phyloP scores from a whole-genome alignment of 2,113 vertebrate genomes.

The Lepus timidus region DNA sequence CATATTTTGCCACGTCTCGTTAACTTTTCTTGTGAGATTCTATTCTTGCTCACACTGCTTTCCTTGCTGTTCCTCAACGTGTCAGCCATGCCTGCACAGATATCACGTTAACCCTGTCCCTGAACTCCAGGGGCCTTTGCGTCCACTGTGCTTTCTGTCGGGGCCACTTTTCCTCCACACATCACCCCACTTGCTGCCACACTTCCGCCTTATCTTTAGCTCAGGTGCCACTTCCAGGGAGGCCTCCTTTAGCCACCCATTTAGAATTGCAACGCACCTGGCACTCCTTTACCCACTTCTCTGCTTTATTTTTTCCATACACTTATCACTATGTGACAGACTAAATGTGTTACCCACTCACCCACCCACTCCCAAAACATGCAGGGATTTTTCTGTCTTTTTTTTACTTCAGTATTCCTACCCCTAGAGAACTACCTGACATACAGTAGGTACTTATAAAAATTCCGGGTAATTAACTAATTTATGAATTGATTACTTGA shows the following conservation, averaged over 20 bases:
- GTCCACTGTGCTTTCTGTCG: not conserved
- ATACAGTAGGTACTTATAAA: not conserved
- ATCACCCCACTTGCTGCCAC: not conserved
- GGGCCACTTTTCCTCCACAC: not conserved
- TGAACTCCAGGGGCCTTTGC: not conserved
- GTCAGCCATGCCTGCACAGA: not conserved
- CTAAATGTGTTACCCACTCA: not conserved
- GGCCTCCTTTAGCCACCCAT: not conserved
- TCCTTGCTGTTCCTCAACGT: not conserved
- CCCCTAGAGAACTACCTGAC: not conserved
- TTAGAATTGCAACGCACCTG: not conserved
- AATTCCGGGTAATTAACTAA: not conserved
- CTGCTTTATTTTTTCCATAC: not conserved
- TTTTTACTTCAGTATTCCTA: not conserved
- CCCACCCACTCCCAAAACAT: fast-evolving
- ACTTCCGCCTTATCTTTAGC: not conserved
- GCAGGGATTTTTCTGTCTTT: not conserved
- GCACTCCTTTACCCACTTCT: not conserved
- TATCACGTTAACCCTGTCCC: too few relatives aligned
- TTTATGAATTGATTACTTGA: not conserved
- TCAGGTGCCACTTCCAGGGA: not conserved
- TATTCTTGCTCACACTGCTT: not conserved
- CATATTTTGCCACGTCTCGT: fast-evolving
- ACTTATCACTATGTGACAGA: not conserved
- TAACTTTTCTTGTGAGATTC: not conserved